phyloP scores from a whole-genome alignment of 2,888 invertebrate species.

The Sinhomidia bicolor region DNA sequence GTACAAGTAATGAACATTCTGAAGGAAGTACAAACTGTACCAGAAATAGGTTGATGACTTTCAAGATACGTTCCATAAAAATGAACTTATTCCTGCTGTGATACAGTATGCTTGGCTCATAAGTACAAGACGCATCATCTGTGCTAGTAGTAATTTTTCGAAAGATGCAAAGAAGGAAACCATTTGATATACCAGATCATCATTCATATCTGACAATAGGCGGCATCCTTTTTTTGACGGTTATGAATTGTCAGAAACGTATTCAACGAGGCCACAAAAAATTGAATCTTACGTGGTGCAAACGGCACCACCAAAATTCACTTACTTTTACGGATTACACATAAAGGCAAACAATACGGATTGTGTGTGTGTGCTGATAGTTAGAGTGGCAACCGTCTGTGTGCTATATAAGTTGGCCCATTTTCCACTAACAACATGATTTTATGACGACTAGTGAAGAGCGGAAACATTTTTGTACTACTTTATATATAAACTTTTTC shows the following conservation, averaged over 20 bases:
- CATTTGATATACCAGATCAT: slow-evolving; percentile 38
- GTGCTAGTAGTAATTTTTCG: neutral
- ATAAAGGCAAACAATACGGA: neutral
- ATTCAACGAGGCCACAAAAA: neutral
- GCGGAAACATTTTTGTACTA: neutral
- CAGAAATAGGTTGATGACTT: slow-evolving; percentile 20
- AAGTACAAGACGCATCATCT: neutral
- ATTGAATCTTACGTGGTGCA: neutral
- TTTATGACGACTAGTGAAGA: neutral
- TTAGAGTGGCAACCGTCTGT: slow-evolving; percentile 7
- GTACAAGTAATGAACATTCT: neutral
- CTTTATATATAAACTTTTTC: neutral
- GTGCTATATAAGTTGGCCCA: neutral
- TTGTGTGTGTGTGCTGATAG: neutral
- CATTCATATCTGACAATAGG: slow-evolving; percentile 62
- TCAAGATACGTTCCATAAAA: slow-evolving; percentile 7
- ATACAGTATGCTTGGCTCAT: neutral
- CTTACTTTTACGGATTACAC: neutral
- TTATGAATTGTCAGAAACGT: slow-evolving; percentile 55
- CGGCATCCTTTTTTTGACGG: slow-evolving; percentile 45
- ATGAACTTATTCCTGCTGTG: neutral
- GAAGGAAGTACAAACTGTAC: neutral
- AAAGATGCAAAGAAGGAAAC: neutral
- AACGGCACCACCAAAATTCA: neutral
- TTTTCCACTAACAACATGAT: slow-evolving; percentile 26